These are phyloP conservation scores for Sinhomidia bicolor DNA, from an alignment of 2,888 invertebrate genomes.

Conservation along the genomic window DNA sequence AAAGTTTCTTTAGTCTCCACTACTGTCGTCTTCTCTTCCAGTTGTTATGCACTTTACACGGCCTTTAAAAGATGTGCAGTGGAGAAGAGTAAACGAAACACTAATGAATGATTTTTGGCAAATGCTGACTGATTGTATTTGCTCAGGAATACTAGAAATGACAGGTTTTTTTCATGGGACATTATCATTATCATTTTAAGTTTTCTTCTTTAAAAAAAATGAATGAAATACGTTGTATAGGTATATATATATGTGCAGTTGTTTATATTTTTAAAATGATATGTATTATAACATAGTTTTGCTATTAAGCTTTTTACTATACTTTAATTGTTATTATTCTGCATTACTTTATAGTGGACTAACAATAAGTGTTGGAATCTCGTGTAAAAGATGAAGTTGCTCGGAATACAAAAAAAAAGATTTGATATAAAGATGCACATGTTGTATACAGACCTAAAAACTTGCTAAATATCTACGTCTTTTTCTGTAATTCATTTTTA, in stretches of 20 bases:
- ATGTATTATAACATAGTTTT: neutral
- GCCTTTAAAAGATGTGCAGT: neutral
- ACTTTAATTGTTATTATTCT: neutral
- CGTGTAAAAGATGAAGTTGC: neutral
- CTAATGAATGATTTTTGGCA: conserved; percentile 26
- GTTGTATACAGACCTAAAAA: neutral
- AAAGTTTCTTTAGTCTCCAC: neutral
- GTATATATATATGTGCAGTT: too few species aligned
- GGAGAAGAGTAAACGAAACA: neutral
- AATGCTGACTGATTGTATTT: neutral
- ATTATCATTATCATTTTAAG: too few species aligned
- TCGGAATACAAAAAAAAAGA: neutral
- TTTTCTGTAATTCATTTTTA: conserved; percentile 49
- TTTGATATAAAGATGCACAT: neutral
- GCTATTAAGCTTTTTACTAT: neutral
- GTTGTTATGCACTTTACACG: neutral
- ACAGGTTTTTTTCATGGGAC: neutral
- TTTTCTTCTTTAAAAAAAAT: too few species aligned
- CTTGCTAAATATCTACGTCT: neutral
- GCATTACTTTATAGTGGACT: neutral
- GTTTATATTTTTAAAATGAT: neutral
- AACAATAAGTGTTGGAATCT: too few species aligned
- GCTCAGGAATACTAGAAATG: neutral
- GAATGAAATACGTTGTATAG: neutral
- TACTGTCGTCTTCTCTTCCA: neutral